Percentiles rank a stretch among this genome's conserved stretches.
Conservation (phyloP, 2,797 vertebrate genomes). For the Falco biarmicus region DNA sequence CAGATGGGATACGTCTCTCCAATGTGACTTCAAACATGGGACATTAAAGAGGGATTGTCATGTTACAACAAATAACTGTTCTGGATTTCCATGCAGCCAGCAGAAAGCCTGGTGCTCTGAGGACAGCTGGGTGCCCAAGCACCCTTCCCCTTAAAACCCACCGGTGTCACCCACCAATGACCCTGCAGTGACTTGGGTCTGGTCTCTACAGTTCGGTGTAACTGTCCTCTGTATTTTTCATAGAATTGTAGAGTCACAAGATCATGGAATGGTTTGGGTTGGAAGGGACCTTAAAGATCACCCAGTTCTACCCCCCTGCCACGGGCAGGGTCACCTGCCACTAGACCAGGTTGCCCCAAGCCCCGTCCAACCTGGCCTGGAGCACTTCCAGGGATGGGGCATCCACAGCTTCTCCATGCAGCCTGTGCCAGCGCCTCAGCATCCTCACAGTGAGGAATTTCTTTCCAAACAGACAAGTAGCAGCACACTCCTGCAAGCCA, state of each 20-base stretch:
- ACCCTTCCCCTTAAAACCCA: not conserved
- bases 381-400: too few species aligned
- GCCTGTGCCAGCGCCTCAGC: too few species aligned
- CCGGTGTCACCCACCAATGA: rapidly evolving
- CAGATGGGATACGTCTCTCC: not conserved
- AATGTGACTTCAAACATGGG: not conserved
- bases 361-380: too few species aligned
- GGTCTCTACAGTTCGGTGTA: rapidly evolving
- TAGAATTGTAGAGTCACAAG: too few species aligned
- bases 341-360: too few species aligned
- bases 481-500: not conserved
- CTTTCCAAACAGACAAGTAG: not conserved
- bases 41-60: not conserved
- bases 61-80: rapidly evolving
- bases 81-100: not conserved
- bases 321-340: too few species aligned
- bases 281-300: too few species aligned
- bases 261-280: too few species aligned
- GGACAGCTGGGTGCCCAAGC: not conserved
- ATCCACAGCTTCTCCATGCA: too few species aligned
- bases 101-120: not conserved
- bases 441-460: not conserved
- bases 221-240: not conserved
- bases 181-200: not conserved
- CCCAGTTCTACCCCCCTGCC: too few species aligned